phyloP scores from a whole-genome alignment of 2,888 invertebrate species.

The Cinara cedri region DNA sequence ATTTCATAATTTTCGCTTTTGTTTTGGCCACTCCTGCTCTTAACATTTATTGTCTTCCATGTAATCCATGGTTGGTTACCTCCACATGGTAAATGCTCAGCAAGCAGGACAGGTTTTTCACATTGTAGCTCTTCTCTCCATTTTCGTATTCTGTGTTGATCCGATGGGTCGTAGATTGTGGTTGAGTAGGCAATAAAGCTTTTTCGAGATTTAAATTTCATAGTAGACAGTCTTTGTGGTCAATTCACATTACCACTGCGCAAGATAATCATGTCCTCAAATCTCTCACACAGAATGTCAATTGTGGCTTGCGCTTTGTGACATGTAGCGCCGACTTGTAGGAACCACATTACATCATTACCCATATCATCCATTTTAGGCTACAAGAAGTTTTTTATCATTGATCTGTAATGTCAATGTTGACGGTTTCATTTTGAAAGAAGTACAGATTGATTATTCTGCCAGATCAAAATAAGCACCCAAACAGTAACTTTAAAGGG shows the following conservation, averaged over 20 bases:
- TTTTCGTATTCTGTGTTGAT: too few species aligned
- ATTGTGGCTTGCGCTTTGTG: conserved; percentile 15
- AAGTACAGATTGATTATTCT: conserved; percentile 58
- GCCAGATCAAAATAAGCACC: conserved; percentile 61
- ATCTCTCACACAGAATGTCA: conserved; percentile 11
- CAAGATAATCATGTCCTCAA: conserved; percentile 23
- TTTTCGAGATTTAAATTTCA: too few species aligned
- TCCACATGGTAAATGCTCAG: too few species aligned
- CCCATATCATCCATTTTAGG: conserved; percentile 58
- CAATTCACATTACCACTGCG: conserved; percentile 11
- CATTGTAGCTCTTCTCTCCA: too few species aligned
- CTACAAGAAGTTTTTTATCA: conserved; percentile 60
- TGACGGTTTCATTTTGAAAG: conserved; percentile 61
- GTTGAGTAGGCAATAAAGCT: too few species aligned
- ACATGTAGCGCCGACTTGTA: conserved; percentile 6
- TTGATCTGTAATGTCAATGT: conserved; percentile 60
- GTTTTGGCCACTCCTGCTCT: too few species aligned
- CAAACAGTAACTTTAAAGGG: conserved; percentile 62
- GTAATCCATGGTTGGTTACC: too few species aligned
- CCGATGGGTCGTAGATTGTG: too few species aligned
- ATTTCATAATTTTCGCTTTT: too few species aligned
- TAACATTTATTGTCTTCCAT: too few species aligned
- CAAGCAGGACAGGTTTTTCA: too few species aligned
- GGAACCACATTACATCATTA: neutral
- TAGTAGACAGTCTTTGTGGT: conserved; percentile 15